phyloP scores from a whole-genome alignment of 2,113 vertebrate genomes.

The Zootoca vivipara region DNA sequence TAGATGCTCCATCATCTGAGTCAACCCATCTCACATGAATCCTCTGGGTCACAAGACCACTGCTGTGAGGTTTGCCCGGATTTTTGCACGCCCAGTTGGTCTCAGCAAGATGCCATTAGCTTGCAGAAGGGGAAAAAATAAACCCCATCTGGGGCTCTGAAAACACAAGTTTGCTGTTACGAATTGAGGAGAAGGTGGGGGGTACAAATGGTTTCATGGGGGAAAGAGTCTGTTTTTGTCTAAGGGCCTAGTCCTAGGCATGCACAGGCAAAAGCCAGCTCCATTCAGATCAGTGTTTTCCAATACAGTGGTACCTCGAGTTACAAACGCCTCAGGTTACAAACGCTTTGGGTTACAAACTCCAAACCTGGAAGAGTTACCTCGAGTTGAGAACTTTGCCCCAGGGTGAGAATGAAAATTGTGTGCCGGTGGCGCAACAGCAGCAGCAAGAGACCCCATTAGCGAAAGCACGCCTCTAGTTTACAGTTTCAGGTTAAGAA shows the following conservation, averaged over 20 bases:
- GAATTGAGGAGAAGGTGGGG: conserved; percentile 64
- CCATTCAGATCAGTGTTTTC: background rate
- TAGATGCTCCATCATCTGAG: conserved; percentile 56
- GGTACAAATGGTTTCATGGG: conserved; percentile 65
- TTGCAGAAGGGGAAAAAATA: conserved; percentile 71
- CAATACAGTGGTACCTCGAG: too few species aligned
- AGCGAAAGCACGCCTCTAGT: too few species aligned
- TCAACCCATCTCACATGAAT: conserved; percentile 63
- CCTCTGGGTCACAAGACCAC: conserved; percentile 74
- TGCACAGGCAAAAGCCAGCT: background rate
- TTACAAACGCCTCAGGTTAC: too few species aligned
- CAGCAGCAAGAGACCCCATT: too few species aligned
- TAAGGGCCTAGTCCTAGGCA: background rate
- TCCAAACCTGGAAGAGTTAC: too few species aligned
- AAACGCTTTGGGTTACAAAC: too few species aligned
- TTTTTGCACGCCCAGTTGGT: conserved; percentile 91
- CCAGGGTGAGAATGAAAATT: too few species aligned
- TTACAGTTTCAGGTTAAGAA: too few species aligned
- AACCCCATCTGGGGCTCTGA: conserved; percentile 74
- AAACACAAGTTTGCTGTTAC: conserved; percentile 71
- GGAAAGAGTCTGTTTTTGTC: conserved; percentile 17
- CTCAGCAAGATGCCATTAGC: conserved; percentile 89
- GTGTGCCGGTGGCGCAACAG: too few species aligned
- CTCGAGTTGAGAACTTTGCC: too few species aligned
- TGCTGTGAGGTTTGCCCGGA: conserved; percentile 84